These are phyloP conservation scores for Leucozona laternaria DNA, from an alignment of 2,888 invertebrate species.

Conservation along the genomic window DNA sequence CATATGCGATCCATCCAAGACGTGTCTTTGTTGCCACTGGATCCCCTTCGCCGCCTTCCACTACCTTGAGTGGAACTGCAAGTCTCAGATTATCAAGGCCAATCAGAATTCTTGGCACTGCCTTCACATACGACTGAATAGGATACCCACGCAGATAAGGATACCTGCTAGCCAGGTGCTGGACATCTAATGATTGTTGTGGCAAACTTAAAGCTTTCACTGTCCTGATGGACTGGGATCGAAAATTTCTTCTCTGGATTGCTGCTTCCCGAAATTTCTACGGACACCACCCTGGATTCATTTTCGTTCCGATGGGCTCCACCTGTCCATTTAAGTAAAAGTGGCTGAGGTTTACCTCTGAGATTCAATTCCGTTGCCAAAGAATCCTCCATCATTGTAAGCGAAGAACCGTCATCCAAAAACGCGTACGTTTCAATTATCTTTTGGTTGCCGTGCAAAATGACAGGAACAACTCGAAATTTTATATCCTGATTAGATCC, in stretches of 20 bases:
- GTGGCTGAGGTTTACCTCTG: not conserved
- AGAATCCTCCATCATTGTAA: not conserved
- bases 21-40: slow-evolving; percentile 53
- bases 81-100: slow-evolving; percentile 47
- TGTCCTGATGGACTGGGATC: not conserved
- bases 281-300: not conserved
- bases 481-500: not conserved
- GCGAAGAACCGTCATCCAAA: not conserved
- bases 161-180: not conserved
- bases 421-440: not conserved
- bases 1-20: slow-evolving; percentile 4
- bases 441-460: not conserved
- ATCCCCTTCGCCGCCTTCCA: slow-evolving; percentile 36
- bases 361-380: not conserved
- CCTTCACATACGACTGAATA: slow-evolving; percentile 28
- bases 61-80: slow-evolving; percentile 44
- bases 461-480: slow-evolving; percentile 1
- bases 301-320: not conserved
- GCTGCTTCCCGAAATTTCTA: not conserved
- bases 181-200: not conserved
- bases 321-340: not conserved
- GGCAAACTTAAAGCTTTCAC: not conserved
- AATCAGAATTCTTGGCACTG: slow-evolving; percentile 16
- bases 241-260: not conserved
- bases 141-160: slow-evolving; percentile 32